Conservation (phyloP, 2,888 invertebrate species). For the Ypsolopha sequella region DNA sequence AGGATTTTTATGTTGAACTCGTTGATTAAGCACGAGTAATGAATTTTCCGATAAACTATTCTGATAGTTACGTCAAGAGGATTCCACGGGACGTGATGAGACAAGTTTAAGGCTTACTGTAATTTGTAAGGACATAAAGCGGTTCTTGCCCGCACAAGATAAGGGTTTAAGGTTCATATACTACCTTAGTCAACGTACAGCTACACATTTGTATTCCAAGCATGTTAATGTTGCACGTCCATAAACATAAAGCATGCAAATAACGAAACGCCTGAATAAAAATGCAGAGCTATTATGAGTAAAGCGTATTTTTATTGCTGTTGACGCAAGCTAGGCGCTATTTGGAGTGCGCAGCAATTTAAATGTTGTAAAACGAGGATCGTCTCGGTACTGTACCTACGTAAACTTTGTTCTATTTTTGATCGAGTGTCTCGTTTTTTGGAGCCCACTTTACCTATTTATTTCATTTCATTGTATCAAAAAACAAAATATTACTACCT, state of each 20-base stretch:
- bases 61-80: conserved; percentile 31
- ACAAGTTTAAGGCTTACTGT: conserved; percentile 14
- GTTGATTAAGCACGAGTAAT: too few relatives aligned
- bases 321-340: not conserved
- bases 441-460: too few relatives aligned
- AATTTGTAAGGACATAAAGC: conserved; percentile 25
- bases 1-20: conserved; percentile 11
- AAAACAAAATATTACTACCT: too few relatives aligned
- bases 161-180: conserved; percentile 6
- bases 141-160: conserved; percentile 13
- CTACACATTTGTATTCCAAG: conserved; percentile 4
- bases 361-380: not conserved
- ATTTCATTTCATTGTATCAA: too few relatives aligned
- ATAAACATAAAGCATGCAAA: conserved; percentile 16
- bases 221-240: conserved; percentile 1
- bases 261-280: conserved; percentile 26
- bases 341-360: not conserved
- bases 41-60: too few relatives aligned
- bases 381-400: too few relatives aligned
- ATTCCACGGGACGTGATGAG: conserved; percentile 26
- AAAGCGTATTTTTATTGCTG: conserved; percentile 1
- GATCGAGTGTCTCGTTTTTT: too few relatives aligned
- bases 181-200: not conserved
- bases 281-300: conserved; percentile 1
- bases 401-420: too few relatives aligned